phyloP scores from a whole-genome alignment of 2,888 invertebrate species.

The Eupsilia transversa region DNA sequence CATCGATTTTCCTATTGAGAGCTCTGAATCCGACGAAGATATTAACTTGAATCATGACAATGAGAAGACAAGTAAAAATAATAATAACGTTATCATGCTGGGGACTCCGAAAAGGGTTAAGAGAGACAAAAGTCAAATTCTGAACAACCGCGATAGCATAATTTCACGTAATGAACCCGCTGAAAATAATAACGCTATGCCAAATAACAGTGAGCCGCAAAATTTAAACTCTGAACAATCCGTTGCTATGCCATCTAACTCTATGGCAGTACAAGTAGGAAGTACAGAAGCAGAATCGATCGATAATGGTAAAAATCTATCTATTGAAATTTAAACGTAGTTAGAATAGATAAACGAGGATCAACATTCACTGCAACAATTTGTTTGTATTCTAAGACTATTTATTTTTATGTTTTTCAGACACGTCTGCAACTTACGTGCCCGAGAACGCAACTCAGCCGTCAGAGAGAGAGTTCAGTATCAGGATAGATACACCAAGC shows the following conservation, averaged over 20 bases:
- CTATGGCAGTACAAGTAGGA: constrained; percentile 77
- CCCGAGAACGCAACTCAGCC: constrained; percentile 67
- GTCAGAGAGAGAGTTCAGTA: constrained; percentile 55
- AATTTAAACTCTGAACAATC: constrained; percentile 36
- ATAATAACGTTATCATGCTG: constrained; percentile 70
- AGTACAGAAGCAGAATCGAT: constrained; percentile 68
- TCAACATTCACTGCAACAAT: not conserved
- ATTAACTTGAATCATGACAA: constrained; percentile 33
- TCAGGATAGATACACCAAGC: constrained; percentile 74
- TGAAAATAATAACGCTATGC: constrained; percentile 12
- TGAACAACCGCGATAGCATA: not conserved
- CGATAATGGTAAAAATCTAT: constrained; percentile 66
- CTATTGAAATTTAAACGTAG: constrained; percentile 14
- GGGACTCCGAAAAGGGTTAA: constrained; percentile 71
- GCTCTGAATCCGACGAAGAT: constrained; percentile 74
- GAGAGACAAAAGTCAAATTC: constrained; percentile 8
- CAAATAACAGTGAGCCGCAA: constrained; percentile 17
- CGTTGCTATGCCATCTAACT: constrained; percentile 65
- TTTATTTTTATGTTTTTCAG: constrained; percentile 64
- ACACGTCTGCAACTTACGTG: constrained; percentile 76
- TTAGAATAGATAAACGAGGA: not conserved
- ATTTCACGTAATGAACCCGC: constrained; percentile 10
- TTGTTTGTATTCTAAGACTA: not conserved
- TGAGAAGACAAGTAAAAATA: constrained; percentile 47
- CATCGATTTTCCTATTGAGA: constrained; percentile 77